phyloP scores from a whole-genome alignment of 92 coral and sea anemone genomes.

The Palythoa grandis region DNA sequence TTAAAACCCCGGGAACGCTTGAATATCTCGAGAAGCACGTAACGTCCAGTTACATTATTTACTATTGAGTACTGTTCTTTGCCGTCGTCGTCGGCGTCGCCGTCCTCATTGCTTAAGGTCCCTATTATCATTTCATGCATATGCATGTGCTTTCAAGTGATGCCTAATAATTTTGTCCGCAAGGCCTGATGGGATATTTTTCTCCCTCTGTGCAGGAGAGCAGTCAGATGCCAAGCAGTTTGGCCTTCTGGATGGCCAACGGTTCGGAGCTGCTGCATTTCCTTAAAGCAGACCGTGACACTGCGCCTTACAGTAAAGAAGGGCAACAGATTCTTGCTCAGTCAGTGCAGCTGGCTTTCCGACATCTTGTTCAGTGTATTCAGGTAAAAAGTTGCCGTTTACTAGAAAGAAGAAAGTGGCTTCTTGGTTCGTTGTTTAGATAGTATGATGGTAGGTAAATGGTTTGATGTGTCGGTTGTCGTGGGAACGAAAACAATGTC shows the following conservation, averaged over 20 bases:
- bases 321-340: slow-evolving; percentile 87
- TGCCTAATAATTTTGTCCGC: neutral
- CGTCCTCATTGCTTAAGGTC: no score
- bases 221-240: slow-evolving; percentile 84
- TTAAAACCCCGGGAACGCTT: no score
- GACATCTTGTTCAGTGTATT: slow-evolving; percentile 86
- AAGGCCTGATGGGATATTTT: neutral
- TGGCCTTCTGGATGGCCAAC: slow-evolving; percentile 99
- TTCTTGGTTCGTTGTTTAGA: neutral
- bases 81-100: no score
- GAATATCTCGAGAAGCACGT: no score
- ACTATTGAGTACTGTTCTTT: no score
- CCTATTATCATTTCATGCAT: no score
- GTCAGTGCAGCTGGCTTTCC: slow-evolving; percentile 94
- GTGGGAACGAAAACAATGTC: neutral
- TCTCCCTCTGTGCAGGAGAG: slow-evolving; percentile 67
- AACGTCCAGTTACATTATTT: no score
- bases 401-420: neutral
- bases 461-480: neutral
- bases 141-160: neutral
- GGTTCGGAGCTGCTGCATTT: slow-evolving; percentile 93
- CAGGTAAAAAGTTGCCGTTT: slow-evolving; percentile 21
- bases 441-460: neutral
- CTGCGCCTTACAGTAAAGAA: slow-evolving; percentile 75
- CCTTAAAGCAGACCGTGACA: slow-evolving; percentile 81